Evolutionary conservation across 2,888 invertebrate species (phyloP), one percentile per base, ranked within the genome.

Genomic region (Caradrina clavipalpis): DNA sequence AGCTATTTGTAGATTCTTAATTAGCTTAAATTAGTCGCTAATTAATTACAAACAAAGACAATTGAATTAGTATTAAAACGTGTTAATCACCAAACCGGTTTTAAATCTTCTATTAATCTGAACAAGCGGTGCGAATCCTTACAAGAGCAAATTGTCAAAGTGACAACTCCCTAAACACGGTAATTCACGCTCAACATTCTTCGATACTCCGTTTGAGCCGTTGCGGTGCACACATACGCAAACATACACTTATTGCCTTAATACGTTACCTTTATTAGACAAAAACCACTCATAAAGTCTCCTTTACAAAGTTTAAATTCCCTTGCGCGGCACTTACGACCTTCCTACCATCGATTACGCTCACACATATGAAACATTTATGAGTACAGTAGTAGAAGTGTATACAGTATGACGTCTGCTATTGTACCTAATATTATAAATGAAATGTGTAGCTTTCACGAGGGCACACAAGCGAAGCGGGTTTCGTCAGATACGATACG

Each of bases 371-470:
- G 89, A 88, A 93, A 84, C 90, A 89, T 91, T 92, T 91, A 91
- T 90, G 91, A 92, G 91, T 88, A 90, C 92, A 90, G 92, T 91
- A 92, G 92, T 93, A 89, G 92, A 92, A 87, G 91, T 92, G 93
- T 94, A 93, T 93, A 95, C 94, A 94, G 92, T 94, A 94, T 94
- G 94, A 94, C 93, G 93, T 91, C 87, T 91, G 88, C 92, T 93
- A 94, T 94, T 94, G 93, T 95, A 94, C 92, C 89, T 92, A 93
- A 90, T 91, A 93, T 92, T 93, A 92, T 93, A 95, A 95, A 95
- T 93, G 95, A 95, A 95, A 95, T 94, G 95, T 95, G 94, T 95
- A 94, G 95, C 95, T 96, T 96, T 96, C 95, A 95, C 95, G 90
- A 89, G 88, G 82, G 92, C 95, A 94, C 95, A 95, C 95, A 93